Conservation (phyloP, 2,888 invertebrate species). For the Agrochola circellaris region DNA sequence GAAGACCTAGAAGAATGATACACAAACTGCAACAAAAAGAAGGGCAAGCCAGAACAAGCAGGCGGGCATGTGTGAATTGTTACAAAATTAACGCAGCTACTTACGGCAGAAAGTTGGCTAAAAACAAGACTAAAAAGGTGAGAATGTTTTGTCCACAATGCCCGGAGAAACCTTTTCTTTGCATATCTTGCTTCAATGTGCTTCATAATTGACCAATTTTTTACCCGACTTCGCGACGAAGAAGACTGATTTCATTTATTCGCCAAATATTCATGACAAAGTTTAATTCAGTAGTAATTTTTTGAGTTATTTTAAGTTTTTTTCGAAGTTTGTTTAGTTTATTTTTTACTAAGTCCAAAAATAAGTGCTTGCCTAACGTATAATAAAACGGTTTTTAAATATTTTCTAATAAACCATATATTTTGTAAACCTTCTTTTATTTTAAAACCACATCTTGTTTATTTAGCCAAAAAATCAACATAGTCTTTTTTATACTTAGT, state of each 20-base stretch:
- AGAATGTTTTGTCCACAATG: slow-evolving; percentile 46
- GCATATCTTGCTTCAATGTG: slow-evolving; percentile 49
- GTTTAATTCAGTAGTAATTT: not conserved
- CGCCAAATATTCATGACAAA: slow-evolving; percentile 35
- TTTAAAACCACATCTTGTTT: slow-evolving; percentile 32
- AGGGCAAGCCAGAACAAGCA: slow-evolving; percentile 44
- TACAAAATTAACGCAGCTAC: slow-evolving; percentile 40
- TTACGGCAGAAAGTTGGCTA: slow-evolving; percentile 42
- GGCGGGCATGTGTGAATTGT: slow-evolving; percentile 35
- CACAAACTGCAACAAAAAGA: slow-evolving; percentile 48
- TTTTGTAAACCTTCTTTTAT: slow-evolving; percentile 28
- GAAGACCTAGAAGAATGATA: slow-evolving; percentile 34
- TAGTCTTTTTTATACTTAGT: slow-evolving; percentile 33
- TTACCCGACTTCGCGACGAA: not conserved
- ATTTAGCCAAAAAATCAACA: slow-evolving; percentile 34
- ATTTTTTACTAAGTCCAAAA: too few species aligned
- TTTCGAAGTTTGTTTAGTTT: too few species aligned
- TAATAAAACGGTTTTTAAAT: slow-evolving; percentile 15
- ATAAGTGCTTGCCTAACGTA: too few species aligned
- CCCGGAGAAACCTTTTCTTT: slow-evolving; percentile 38
- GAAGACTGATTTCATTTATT: slow-evolving; percentile 38
- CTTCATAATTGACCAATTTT: slow-evolving; percentile 24
- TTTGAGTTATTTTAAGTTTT: too few species aligned
- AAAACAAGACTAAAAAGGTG: slow-evolving; percentile 49
- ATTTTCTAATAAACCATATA: slow-evolving; percentile 31